Conservation (phyloP, 2,113 vertebrate genomes). For the Acrocephalus arundinaceus region DNA sequence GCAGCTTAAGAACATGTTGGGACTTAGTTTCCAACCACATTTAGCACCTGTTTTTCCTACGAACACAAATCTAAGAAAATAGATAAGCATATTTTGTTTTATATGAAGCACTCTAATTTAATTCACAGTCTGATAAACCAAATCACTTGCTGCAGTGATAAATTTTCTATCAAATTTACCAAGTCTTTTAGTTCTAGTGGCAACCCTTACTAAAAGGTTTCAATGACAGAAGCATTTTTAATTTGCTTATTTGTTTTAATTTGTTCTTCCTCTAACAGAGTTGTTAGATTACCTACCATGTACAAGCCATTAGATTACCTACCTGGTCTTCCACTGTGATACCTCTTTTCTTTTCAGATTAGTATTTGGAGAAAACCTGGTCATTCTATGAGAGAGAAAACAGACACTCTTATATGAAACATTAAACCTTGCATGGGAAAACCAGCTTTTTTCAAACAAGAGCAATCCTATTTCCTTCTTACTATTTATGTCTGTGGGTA, state of each 20-base stretch:
- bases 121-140: background rate
- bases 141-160: background rate
- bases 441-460: background rate
- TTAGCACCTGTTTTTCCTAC: background rate
- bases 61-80: background rate
- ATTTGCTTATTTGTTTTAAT: background rate
- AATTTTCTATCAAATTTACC: background rate
- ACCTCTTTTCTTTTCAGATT: slow-evolving; percentile 66
- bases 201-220: background rate
- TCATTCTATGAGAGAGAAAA: slow-evolving; percentile 64
- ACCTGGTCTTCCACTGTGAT: slow-evolving; percentile 66
- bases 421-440: background rate
- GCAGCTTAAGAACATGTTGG: background rate
- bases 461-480: background rate
- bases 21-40: background rate
- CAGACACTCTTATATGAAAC: background rate
- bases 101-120: background rate
- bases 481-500: background rate
- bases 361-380: slow-evolving; percentile 81
- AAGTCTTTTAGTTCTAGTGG: background rate
- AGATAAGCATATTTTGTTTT: background rate
- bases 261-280: background rate
- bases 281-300: slow-evolving; percentile 61
- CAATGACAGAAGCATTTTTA: background rate
- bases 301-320: slow-evolving; percentile 34